Evolutionary conservation across 2,797 vertebrate genomes (phyloP).

Genomic region (Fistularia tabacaria): DNA sequence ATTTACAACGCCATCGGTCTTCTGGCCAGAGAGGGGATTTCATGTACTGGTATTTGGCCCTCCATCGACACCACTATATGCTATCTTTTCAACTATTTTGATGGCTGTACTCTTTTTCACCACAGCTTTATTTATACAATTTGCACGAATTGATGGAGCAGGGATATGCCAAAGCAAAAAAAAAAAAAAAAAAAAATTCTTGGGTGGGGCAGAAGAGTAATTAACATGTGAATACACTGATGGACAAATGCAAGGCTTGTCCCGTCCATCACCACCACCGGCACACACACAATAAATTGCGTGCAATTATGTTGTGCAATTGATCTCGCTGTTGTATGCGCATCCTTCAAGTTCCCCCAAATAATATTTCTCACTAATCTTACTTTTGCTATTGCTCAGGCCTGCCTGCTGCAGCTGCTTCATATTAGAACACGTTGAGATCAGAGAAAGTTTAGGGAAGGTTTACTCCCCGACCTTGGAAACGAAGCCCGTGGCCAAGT

Average conservation of each 20-base stretch:
- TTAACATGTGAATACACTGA: constrained; percentile 27
- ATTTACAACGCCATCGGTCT: constrained; percentile 51
- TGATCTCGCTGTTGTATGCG: constrained; percentile 7
- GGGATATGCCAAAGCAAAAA: constrained; percentile 28
- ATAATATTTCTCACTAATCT: constrained; percentile 11
- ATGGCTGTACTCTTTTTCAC: constrained; percentile 44
- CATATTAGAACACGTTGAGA: not conserved
- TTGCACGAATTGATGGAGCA: too few relatives aligned
- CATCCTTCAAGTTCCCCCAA: not conserved
- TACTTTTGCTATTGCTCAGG: not conserved
- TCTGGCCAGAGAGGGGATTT: constrained; percentile 31
- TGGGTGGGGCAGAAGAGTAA: constrained; percentile 18
- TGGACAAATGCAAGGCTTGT: constrained; percentile 16
- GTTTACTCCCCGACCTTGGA: not conserved
- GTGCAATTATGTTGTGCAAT: constrained; percentile 12
- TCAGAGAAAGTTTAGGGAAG: not conserved
- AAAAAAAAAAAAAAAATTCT: constrained; percentile 21
- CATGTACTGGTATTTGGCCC: constrained; percentile 34
- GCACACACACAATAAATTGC: constrained; percentile 8
- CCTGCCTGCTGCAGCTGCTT: constrained; percentile 1
- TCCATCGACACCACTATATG: constrained; percentile 44
- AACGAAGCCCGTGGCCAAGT: too few relatives aligned
- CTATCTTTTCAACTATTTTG: constrained; percentile 46
- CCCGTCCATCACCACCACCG: constrained; percentile 27
- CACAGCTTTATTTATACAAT: constrained; percentile 25